Conservation (phyloP, 2,113 vertebrate species). For the Echinops telfairi region DNA sequence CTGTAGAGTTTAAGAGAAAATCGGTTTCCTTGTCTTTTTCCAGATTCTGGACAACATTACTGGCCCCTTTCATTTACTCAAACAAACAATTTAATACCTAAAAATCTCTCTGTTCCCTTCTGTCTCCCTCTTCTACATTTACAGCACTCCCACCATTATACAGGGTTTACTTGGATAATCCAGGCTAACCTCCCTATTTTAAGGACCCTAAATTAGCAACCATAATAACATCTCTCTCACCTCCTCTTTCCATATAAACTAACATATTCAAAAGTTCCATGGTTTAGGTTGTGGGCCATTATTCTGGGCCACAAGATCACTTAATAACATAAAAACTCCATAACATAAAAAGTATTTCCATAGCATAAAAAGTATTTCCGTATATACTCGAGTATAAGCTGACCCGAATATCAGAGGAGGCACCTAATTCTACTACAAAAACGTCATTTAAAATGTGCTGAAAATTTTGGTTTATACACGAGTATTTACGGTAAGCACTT, state of each 20-base stretch:
- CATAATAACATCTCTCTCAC: background rate
- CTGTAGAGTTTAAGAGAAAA: background rate
- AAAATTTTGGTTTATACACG: too few relatives aligned
- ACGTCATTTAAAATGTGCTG: too few relatives aligned
- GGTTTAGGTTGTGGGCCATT: background rate
- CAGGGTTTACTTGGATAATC: background rate
- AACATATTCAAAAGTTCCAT: background rate
- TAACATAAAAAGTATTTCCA: background rate
- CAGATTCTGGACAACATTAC: background rate
- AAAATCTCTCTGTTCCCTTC: background rate
- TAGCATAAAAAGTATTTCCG: background rate
- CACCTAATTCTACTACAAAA: too few relatives aligned
- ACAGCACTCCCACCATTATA: background rate
- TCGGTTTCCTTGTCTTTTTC: background rate
- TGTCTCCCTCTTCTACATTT: background rate
- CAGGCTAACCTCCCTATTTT: background rate
- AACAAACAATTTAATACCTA: background rate
- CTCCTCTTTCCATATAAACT: background rate
- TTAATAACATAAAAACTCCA: too few relatives aligned
- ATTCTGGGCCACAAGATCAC: background rate
- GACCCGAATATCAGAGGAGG: too few relatives aligned
- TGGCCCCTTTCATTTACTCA: background rate
- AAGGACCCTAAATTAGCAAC: background rate
- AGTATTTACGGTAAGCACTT: background rate
- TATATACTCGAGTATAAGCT: background rate